Evolutionary conservation across 53 echinoderm and acorn worm genomes (phyloP).

Genomic region (Temnopleurus reevesii): DNA sequence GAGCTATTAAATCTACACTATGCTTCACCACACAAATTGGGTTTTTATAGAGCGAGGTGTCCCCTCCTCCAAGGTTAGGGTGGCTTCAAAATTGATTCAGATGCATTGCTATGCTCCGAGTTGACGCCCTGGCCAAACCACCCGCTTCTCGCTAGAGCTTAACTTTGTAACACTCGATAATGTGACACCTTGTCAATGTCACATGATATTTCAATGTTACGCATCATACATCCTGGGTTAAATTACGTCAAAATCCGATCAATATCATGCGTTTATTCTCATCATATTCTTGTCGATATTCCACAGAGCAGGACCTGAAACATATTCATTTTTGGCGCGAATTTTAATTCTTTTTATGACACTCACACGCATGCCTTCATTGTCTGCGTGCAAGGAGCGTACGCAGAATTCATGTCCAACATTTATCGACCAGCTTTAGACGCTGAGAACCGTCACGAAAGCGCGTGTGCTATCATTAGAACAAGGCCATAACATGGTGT

Average conservation of each 20-base stretch:
- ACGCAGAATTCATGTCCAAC: neutral
- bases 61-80: neutral
- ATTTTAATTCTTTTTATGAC: neutral
- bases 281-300: neutral
- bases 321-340: neutral
- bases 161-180: constrained; percentile 1
- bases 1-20: neutral
- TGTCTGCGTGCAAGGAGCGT: neutral
- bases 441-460: neutral
- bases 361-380: neutral
- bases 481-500: constrained; percentile 7
- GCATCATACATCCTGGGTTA: neutral
- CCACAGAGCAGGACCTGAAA: neutral
- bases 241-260: neutral
- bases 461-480: neutral
- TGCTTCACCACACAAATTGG: neutral
- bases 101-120: constrained; percentile 19
- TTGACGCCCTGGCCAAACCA: neutral
- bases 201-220: neutral
- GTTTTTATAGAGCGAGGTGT: neutral
- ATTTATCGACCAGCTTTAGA: neutral
- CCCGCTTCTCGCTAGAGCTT: neutral
- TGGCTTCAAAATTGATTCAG: neutral
- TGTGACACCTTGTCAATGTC: neutral
- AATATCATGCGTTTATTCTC: neutral